These are phyloP conservation scores for Strigamia crassipes DNA, from an alignment of 2,888 invertebrate species.

Conservation along the genomic window DNA sequence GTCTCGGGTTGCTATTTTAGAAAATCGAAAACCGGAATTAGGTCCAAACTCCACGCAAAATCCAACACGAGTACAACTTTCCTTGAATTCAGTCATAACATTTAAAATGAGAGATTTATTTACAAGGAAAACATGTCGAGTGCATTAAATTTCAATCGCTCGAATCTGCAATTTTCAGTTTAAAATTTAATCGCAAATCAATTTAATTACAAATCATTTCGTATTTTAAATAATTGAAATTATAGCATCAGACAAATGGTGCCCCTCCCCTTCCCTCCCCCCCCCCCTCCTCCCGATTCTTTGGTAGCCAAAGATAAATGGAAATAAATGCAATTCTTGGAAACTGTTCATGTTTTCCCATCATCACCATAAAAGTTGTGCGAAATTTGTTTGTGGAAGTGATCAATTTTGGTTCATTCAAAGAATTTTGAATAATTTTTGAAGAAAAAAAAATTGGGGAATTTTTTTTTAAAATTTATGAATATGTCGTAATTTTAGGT, in stretches of 20 bases:
- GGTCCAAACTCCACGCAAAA: not conserved
- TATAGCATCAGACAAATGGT: not conserved
- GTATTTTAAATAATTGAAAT: not conserved
- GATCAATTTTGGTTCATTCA: not conserved
- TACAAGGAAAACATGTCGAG: not conserved
- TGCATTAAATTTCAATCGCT: no score
- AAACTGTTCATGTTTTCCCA: not conserved
- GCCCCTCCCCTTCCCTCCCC: not conserved
- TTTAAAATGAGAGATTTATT: not conserved
- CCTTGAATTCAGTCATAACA: not conserved
- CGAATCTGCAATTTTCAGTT: not conserved
- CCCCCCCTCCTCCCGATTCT: no score
- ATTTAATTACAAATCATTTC: not conserved
- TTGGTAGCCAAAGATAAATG: not conserved
- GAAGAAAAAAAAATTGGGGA: no score
- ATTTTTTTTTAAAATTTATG: no score
- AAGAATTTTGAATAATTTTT: no score
- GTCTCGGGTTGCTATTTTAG: no score
- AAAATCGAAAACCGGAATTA: not conserved
- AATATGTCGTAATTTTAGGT: not conserved
- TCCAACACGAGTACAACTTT: not conserved
- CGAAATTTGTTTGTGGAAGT: constrained; percentile 1
- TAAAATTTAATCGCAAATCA: not conserved
- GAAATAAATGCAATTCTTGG: not conserved
- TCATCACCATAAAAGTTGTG: not conserved